Conservation (phyloP, 2,113 vertebrate species). For the Carassius auratus region DNA sequence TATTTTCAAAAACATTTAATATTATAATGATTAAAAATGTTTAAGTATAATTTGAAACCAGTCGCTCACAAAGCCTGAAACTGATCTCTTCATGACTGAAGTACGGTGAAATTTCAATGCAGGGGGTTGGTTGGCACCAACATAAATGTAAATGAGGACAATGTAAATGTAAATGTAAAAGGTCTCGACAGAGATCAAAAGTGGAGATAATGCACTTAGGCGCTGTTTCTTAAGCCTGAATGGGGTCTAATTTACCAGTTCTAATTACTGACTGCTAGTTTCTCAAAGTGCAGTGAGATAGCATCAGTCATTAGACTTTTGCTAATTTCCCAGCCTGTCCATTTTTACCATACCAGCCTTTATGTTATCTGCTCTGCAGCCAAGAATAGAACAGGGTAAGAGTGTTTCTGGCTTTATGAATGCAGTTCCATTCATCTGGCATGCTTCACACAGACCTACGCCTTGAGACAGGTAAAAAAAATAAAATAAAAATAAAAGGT, state of each 20-base stretch:
- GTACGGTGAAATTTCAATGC: background rate
- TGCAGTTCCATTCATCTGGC: background rate
- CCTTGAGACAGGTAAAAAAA: background rate
- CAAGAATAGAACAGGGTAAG: conserved; percentile 11
- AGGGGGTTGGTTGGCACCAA: background rate
- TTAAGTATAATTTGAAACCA: no score
- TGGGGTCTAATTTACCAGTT: conserved; percentile 26
- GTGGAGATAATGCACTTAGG: conserved; percentile 28
- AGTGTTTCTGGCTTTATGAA: background rate
- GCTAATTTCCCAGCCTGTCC: conserved; percentile 28
- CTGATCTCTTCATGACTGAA: no score
- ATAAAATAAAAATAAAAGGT: background rate
- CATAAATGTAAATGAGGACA: background rate
- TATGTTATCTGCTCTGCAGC: conserved; percentile 5
- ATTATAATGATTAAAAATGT: no score
- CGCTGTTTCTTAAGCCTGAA: conserved; percentile 33
- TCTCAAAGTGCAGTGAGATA: conserved; percentile 27
- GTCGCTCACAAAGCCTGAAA: no score
- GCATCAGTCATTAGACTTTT: conserved; percentile 36
- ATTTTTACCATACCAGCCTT: conserved; percentile 20
- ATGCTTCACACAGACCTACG: no score
- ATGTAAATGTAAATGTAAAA: background rate
- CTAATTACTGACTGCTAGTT: conserved; percentile 40
- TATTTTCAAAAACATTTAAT: no score
- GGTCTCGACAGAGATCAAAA: background rate